Conservation (phyloP, 2,888 invertebrate species). For the Conomelus anceps region DNA sequence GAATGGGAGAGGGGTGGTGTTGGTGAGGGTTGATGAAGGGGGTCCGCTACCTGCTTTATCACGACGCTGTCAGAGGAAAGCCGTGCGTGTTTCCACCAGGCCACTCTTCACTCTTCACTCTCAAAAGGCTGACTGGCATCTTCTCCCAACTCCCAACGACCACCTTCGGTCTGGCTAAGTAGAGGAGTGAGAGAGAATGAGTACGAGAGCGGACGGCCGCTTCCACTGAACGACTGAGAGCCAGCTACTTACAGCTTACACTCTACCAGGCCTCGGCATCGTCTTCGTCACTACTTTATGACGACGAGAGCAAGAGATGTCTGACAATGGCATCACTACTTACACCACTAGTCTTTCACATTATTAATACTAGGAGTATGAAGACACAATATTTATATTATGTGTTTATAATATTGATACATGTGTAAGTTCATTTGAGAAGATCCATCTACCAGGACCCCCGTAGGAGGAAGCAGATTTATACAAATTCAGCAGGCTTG, state of each 20-base stretch:
- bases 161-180: background rate
- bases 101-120: background rate
- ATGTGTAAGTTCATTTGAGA: too few relatives aligned
- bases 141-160: background rate
- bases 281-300: background rate
- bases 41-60: slow-evolving; percentile 4
- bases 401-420: too few relatives aligned
- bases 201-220: background rate
- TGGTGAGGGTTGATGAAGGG: background rate
- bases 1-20: background rate
- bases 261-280: background rate
- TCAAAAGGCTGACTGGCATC: slow-evolving; percentile 8
- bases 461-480: too few relatives aligned
- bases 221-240: too few relatives aligned
- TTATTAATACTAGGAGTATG: too few relatives aligned
- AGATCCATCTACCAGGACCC: too few relatives aligned
- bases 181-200: too few relatives aligned
- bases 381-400: background rate
- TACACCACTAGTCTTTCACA: background rate
- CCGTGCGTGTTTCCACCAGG: slow-evolving; percentile 4
- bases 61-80: background rate
- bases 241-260: background rate
- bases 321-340: background rate
- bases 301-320: background rate
- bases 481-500: too few relatives aligned